phyloP scores from a whole-genome alignment of 1,140 invertebrate genomes.

The Pseudachorutes palmiensis region DNA sequence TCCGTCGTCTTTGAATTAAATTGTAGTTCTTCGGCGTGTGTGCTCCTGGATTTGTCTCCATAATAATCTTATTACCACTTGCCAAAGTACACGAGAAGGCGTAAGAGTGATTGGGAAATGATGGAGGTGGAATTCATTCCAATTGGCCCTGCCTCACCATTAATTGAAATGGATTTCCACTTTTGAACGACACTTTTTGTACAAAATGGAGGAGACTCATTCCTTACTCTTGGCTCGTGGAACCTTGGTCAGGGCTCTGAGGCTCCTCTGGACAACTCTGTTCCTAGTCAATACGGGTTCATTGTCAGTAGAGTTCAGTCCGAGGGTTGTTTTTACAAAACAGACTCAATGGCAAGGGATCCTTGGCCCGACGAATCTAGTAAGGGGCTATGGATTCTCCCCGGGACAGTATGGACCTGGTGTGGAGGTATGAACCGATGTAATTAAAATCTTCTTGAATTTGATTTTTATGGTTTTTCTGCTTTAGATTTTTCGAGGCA shows the following conservation, averaged over 20 bases:
- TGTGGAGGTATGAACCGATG: conserved; percentile 31
- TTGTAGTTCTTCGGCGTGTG: too few species aligned
- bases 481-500: conserved; percentile 35
- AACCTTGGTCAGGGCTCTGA: neutral
- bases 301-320: conserved; percentile 22
- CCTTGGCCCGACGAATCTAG: conserved; percentile 29
- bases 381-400: conserved; percentile 17
- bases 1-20: too few species aligned
- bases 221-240: too few species aligned
- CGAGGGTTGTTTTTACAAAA: conserved; percentile 34
- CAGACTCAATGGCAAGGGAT: conserved; percentile 34
- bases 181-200: too few species aligned
- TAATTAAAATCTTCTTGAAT: conserved; percentile 8
- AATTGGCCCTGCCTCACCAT: too few species aligned
- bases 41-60: too few species aligned
- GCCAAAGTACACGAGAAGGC: too few species aligned
- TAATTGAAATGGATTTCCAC: too few species aligned
- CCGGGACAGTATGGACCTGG: conserved; percentile 17
- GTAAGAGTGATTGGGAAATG: too few species aligned
- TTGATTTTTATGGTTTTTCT: neutral
- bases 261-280: neutral
- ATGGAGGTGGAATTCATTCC: too few species aligned
- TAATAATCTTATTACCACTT: too few species aligned
- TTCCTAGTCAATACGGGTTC: neutral
- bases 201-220: too few species aligned